Conservation (phyloP, 2,888 invertebrate genomes). For the Anoplius nigerrimus region DNA sequence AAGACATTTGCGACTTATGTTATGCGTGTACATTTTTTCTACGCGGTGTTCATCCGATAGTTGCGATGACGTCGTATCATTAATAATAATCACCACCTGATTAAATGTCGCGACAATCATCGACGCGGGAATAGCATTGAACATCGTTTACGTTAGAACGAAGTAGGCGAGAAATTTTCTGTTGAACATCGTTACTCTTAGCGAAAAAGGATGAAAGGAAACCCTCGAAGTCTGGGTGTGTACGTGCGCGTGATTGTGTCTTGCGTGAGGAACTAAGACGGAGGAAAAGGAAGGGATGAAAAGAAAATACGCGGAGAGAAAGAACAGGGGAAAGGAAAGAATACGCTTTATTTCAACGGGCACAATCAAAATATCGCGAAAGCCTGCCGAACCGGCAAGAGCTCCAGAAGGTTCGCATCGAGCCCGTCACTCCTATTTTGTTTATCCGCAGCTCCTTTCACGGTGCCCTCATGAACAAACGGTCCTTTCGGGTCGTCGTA, state of each 20-base stretch:
- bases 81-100: too few species aligned
- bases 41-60: too few species aligned
- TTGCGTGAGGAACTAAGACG: background rate
- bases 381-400: constrained; percentile 52
- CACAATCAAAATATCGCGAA: constrained; percentile 42
- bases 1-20: too few species aligned
- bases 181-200: too few species aligned
- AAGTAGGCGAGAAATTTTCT: too few species aligned
- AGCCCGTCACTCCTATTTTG: constrained; percentile 44
- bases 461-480: background rate
- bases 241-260: background rate
- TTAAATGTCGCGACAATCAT: too few species aligned
- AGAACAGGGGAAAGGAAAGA: constrained; percentile 7
- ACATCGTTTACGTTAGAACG: too few species aligned
- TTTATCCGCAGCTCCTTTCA: constrained; percentile 39
- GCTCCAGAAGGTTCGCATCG: constrained; percentile 50
- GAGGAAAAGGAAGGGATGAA: background rate
- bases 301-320: constrained; percentile 15
- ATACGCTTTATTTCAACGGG: constrained; percentile 46
- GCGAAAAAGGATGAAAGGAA: too few species aligned
- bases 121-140: too few species aligned
- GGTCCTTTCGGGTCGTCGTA: constrained; percentile 22
- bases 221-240: too few species aligned
- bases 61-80: too few species aligned
- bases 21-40: too few species aligned